Conservation (phyloP, 2,797 vertebrate species). For the Dendrocincla tyrannina region DNA sequence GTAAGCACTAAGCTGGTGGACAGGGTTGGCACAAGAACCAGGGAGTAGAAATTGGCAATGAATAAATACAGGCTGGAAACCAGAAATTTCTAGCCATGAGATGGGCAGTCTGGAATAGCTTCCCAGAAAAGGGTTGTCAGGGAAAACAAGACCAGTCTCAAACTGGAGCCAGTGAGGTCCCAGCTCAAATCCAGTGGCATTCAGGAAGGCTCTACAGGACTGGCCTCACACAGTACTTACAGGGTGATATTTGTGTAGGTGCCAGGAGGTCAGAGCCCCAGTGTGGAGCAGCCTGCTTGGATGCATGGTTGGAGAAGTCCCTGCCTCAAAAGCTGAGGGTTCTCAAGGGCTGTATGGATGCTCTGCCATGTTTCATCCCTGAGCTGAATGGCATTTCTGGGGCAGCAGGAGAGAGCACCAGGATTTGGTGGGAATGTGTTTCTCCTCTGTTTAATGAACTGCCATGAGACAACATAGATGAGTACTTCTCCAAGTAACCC, state of each 20-base stretch:
- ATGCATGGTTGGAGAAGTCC: fast-evolving
- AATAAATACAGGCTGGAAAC: neutral
- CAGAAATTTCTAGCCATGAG: neutral
- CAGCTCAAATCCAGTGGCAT: neutral
- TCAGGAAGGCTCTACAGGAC: neutral
- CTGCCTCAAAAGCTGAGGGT: fast-evolving
- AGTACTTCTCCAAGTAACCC: neutral
- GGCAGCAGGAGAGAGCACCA: fast-evolving
- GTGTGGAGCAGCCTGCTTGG: fast-evolving
- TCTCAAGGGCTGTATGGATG: fast-evolving
- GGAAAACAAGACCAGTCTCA: neutral
- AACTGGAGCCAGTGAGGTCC: neutral
- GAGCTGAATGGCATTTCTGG: neutral
- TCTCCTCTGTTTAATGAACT: neutral
- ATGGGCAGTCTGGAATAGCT: neutral
- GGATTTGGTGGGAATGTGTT: fast-evolving
- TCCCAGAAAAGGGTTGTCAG: neutral
- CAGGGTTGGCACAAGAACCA: neutral
- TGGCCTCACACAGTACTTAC: fast-evolving
- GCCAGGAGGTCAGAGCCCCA: neutral
- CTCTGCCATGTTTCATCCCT: fast-evolving
- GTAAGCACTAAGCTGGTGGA: neutral
- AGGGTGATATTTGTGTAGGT: neutral
- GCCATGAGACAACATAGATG: neutral
- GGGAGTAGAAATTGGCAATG: neutral